These are phyloP conservation scores for Aleiodes alternator DNA, from an alignment of 2,888 invertebrate species.

Conservation along the genomic window DNA sequence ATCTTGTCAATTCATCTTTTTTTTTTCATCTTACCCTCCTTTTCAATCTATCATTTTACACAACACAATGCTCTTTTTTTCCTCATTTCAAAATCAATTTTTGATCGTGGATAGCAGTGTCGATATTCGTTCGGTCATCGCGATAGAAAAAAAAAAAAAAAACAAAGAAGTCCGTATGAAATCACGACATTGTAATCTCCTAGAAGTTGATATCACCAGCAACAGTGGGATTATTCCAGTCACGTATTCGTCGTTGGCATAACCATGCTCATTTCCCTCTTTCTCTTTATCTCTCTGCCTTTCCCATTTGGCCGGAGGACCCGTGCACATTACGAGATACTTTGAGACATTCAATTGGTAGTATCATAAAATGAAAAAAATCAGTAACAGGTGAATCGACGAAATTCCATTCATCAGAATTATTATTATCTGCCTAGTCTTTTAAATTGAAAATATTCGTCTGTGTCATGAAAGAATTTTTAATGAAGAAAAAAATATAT, in stretches of 20 bases:
- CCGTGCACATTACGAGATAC: not conserved
- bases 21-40: not conserved
- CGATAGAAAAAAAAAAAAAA: too few relatives aligned
- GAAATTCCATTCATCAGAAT: not conserved
- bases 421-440: too few relatives aligned
- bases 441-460: too few relatives aligned
- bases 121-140: too few relatives aligned
- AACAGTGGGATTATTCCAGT: not conserved
- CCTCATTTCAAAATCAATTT: too few relatives aligned
- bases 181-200: not conserved
- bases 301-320: too few relatives aligned
- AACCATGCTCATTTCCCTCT: not conserved
- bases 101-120: too few relatives aligned
- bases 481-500: too few relatives aligned
- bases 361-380: not conserved
- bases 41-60: not conserved
- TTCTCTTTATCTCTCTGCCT: not conserved
- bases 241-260: constrained; percentile 15
- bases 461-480: constrained; percentile 1
- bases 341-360: constrained; percentile 1
- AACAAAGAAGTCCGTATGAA: not conserved
- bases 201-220: too few relatives aligned
- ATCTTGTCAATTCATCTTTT: constrained; percentile 27
- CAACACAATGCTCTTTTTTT: not conserved
- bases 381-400: constrained; percentile 1